Evolutionary conservation across 2,113 vertebrate species (phyloP).

Genomic region (Hippopotamus amphibius): DNA sequence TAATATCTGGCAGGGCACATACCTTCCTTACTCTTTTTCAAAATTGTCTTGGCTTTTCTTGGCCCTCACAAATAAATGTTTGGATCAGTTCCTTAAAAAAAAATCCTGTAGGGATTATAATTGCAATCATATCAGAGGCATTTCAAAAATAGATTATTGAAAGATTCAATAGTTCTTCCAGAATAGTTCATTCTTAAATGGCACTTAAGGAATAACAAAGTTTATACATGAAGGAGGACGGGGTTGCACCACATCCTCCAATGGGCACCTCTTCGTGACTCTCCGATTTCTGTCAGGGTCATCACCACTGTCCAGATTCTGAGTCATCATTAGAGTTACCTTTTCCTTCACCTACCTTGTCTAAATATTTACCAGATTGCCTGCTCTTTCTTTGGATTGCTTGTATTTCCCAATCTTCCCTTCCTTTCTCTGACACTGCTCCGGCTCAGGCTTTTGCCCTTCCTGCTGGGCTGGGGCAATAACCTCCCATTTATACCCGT

Average conservation of each 20-base stretch:
- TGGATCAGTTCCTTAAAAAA: neutral
- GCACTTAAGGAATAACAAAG: neutral
- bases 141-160: neutral
- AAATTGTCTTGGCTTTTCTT: slow-evolving; percentile 14
- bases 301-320: neutral
- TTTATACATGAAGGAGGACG: neutral
- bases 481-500: neutral
- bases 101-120: neutral
- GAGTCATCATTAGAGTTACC: neutral
- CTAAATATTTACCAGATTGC: neutral
- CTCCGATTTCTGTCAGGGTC: neutral
- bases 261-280: neutral
- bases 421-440: neutral
- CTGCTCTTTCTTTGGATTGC: neutral
- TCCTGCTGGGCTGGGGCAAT: neutral
- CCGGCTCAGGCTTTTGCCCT: neutral
- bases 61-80: neutral
- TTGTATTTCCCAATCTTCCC: neutral
- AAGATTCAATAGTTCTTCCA: neutral
- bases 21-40: neutral
- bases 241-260: neutral
- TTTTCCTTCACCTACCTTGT: neutral
- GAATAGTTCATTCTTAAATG: neutral
- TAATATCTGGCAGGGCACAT: neutral
- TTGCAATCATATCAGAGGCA: neutral